Conservation (phyloP, 2,888 invertebrate genomes). For the Heliconius erato region DNA sequence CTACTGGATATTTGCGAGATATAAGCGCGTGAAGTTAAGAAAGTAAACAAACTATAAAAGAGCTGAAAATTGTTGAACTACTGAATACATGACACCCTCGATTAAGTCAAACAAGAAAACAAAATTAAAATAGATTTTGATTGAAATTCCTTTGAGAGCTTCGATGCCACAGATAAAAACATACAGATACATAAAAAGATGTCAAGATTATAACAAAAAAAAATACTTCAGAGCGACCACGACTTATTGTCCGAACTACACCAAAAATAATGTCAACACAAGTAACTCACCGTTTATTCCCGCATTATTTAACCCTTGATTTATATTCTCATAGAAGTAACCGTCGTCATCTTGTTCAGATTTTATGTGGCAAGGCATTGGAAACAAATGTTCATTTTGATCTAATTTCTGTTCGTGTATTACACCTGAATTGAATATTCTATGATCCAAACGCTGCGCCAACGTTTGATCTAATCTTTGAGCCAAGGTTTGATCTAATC, state of each 20-base stretch:
- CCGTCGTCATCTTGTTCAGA: conserved; percentile 78
- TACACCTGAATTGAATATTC: conserved; percentile 54
- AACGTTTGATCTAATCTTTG: conserved; percentile 58
- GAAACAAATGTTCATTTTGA: conserved; percentile 64
- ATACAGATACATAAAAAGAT: no score
- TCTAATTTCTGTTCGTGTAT: conserved; percentile 61
- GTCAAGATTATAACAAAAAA: no score
- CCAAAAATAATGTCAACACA: conserved; percentile 53
- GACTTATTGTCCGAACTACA: not conserved
- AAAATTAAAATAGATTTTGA: no score
- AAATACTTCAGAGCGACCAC: not conserved
- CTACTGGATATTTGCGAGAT: no score
- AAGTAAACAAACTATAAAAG: no score
- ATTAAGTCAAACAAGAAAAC: no score
- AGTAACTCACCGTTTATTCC: conserved; percentile 64
- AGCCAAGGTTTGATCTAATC: conserved; percentile 56
- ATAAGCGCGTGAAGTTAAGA: no score
- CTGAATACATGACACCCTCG: no score
- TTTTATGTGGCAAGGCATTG: conserved; percentile 79
- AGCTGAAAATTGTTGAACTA: no score
- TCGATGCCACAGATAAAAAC: no score
- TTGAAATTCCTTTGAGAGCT: no score
- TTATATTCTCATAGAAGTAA: conserved; percentile 76
- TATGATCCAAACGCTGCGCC: conserved; percentile 57
- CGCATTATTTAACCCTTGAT: conserved; percentile 61